Evolutionary conservation across 2,888 invertebrate genomes (phyloP).

Genomic region (Epinotia ramella): DNA sequence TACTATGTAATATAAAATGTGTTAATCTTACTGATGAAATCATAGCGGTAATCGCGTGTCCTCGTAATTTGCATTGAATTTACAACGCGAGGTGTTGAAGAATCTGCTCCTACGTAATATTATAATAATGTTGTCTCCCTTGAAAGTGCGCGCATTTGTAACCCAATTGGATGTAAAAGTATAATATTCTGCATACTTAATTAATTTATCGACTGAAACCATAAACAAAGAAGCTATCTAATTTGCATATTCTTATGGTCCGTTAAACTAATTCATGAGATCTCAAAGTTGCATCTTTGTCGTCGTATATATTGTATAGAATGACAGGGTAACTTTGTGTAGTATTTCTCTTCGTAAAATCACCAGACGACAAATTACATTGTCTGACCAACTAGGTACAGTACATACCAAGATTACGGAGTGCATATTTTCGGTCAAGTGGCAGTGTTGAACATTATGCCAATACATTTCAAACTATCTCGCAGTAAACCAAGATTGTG

Average conservation of each 20-base stretch:
- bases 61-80: slow-evolving; percentile 23
- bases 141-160: background rate
- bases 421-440: no score
- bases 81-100: background rate
- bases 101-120: background rate
- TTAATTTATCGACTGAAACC: background rate
- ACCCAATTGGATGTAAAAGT: background rate
- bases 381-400: no score
- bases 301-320: background rate
- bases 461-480: no score
- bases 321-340: background rate
- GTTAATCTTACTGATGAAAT: background rate
- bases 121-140: slow-evolving; percentile 21
- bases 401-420: no score
- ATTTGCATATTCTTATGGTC: background rate
- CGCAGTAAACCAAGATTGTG: no score
- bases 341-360: no score
- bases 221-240: background rate
- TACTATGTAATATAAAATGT: no score
- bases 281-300: background rate
- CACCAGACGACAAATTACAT: no score
- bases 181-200: background rate
- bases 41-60: background rate
- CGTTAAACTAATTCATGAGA: background rate
- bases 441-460: no score